Base-by-base conservation (phyloP, 2,797 vertebrate genomes). In the Lateolabrax maculatus region DNA sequence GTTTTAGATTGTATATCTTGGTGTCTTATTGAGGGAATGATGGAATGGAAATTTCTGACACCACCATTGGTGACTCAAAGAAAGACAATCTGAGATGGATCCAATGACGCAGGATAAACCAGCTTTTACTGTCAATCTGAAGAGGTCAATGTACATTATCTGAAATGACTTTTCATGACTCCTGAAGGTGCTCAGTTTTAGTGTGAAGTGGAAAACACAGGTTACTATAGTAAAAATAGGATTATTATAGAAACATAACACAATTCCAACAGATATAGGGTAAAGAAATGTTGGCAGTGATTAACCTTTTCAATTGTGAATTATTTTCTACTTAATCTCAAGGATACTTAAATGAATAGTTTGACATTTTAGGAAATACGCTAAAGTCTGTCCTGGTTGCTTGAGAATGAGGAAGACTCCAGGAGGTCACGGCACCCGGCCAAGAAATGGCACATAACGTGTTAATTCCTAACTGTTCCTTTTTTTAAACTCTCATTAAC, bases 31-130 rank as follows among this genome's bases (percentile, higher is more conserved):
- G 13, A 11, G 41, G 39, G 9, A 49, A 34, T 12, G 43, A 66
- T 68, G 48, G 25, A n/a, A 5, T 58, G 31, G 25, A 43, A 31
- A 63, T 70, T 65, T 60, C 69, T 31, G 34, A 46, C 9, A 25
- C 27, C 19, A n/a, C 55, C 55, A 46, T 57, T 13, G 48, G 21
- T 55, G 70, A 56, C 48, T 46, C 31, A 18, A 37, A 27, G 55
- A 61, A 51, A 37, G 46, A 2, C 39, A 64, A 29, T 23, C 19
- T 1, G 3, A 64, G 49, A 37, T 12, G 21, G 41, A 7, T 12
- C 6, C 16, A 55, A 5, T 21, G 31, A 25, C 29, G 13, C 19
- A 34, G 31, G 19, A 46, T 13, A 21, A 29, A 19, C 6, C 43
- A 19, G 18, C 43, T 19, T 19, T 19, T 44, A 21, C 19, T 7